Base-by-base conservation (phyloP, 2,888 invertebrate species). In the Sepioteuthis lessoniana region DNA sequence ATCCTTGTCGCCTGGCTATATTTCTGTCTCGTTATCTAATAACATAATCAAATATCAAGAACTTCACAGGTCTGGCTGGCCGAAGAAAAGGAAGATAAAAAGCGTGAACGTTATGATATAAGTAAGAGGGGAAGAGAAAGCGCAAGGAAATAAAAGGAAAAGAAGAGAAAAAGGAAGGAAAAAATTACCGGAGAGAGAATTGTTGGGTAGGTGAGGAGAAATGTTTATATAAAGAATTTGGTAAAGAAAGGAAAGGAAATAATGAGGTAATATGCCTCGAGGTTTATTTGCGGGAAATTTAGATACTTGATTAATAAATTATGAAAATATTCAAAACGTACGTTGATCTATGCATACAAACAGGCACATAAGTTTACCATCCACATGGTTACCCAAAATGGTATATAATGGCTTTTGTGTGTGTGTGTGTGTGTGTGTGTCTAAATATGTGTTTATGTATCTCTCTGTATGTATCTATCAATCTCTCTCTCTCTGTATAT, bases 11-110 rank as follows among this genome's bases (percentile, higher is more conserved):
- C 76, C 76, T 76, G 76, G 76, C 76, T n/a, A 76, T n/a, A n/a
- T 76, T 76, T 76, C 76, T 76, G 76, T 76, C 76, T 76, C n/a
- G 76, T 76, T 76, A 76, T 76, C 76, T 76, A 76, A 76, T 35
- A 76, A 76, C 76, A 76, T 76, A 76, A 76, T 76, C 35, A 76
- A 76, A 76, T 35, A n/a, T 10, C 76, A 76, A 76, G 55, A 76
- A 76, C n/a, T 76, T 76, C 76, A 76, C 76, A 76, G 76, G 13
- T n/a, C n/a, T 76, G 35, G 76, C 35, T n/a, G 16, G n/a, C 76
- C 76, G 76, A 76, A 76, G n/a, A 76, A 76, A n/a, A 35, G n/a
- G n/a, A n/a, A n/a, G 16, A 35, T 7, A 76, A n/a, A n/a, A 76
- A n/a, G 76, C 55, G 25, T 5, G 13, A 76, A 2, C 3, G 31